A percentile compares a stretch with the other conserved stretches of the same genome.
Conservation (phyloP, 1,140 invertebrate genomes). For the Oppia nitens region DNA sequence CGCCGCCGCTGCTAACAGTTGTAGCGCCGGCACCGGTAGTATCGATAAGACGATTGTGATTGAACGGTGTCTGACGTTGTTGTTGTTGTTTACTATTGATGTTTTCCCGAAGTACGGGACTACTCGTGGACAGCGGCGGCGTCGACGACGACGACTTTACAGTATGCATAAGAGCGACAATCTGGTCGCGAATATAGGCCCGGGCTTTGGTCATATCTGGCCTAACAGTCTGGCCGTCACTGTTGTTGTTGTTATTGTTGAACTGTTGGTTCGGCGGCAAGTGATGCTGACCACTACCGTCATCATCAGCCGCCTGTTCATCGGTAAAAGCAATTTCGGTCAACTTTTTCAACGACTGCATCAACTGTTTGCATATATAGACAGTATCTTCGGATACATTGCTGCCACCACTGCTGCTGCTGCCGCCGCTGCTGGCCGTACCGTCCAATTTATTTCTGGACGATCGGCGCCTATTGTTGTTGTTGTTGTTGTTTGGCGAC, state of each 20-base stretch:
- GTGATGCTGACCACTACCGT: no score
- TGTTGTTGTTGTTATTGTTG: no score
- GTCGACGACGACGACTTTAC: constrained; percentile 40
- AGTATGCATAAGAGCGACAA: constrained; percentile 80
- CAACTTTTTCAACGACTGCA: constrained; percentile 30
- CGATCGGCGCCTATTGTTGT: not conserved
- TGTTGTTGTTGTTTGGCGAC: not conserved
- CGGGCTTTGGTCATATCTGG: constrained; percentile 52
- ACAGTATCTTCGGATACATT: constrained; percentile 21
- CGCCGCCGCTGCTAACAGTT: not conserved
- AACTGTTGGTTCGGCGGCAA: no score
- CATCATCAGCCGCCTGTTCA: not conserved
- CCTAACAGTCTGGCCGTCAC: constrained; percentile 57
- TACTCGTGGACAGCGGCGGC: not conserved
- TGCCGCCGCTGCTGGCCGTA: no score
- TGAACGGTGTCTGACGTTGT: not conserved
- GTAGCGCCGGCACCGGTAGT: not conserved
- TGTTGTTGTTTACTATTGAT: not conserved
- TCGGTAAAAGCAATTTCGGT: constrained; percentile 25
- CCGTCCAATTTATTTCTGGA: not conserved
- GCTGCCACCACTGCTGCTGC: not conserved
- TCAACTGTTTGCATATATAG: constrained; percentile 23
- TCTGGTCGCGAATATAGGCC: constrained; percentile 72
- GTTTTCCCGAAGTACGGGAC: not conserved
- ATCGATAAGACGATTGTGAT: not conserved